Evolutionary conservation across 1,140 invertebrate species (phyloP).

Genomic region (Drusus annulatus): DNA sequence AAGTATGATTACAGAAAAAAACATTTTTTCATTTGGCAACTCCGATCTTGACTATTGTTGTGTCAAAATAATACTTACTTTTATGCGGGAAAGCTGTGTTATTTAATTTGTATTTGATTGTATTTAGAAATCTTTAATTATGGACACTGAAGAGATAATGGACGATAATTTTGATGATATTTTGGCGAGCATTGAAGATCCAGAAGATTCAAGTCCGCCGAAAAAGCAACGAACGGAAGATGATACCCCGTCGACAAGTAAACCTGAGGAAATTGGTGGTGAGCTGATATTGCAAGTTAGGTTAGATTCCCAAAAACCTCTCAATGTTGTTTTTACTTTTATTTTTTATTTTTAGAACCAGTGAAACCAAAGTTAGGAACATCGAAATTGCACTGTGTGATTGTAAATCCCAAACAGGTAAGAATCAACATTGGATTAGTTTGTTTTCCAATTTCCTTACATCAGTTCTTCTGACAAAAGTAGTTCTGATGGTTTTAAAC

Average conservation of each 20-base stretch:
- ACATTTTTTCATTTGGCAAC: too few species aligned
- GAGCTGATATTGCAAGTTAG: background rate
- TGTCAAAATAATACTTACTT: background rate
- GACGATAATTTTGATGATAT: constrained; percentile 51
- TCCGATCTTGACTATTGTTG: too few species aligned
- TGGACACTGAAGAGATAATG: constrained; percentile 10
- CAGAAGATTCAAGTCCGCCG: constrained; percentile 34
- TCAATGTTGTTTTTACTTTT: background rate
- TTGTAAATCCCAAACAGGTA: constrained; percentile 79
- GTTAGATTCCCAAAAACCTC: background rate
- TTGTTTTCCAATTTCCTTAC: background rate
- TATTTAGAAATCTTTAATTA: background rate
- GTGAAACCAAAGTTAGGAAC: constrained; percentile 31
- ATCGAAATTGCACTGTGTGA: constrained; percentile 65
- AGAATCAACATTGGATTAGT: background rate
- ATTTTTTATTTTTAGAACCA: constrained; percentile 32
- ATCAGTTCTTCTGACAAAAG: too few species aligned
- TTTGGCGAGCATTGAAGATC: constrained; percentile 45
- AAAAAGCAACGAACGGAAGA: constrained; percentile 22
- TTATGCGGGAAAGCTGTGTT: background rate
- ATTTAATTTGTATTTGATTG: constrained; percentile 9
- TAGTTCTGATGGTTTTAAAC: too few species aligned
- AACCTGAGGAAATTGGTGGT: background rate
- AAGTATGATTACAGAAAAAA: too few species aligned
- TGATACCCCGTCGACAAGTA: background rate